phyloP scores from a whole-genome alignment of 2,888 invertebrate genomes.

The Proisotoma minuta region DNA sequence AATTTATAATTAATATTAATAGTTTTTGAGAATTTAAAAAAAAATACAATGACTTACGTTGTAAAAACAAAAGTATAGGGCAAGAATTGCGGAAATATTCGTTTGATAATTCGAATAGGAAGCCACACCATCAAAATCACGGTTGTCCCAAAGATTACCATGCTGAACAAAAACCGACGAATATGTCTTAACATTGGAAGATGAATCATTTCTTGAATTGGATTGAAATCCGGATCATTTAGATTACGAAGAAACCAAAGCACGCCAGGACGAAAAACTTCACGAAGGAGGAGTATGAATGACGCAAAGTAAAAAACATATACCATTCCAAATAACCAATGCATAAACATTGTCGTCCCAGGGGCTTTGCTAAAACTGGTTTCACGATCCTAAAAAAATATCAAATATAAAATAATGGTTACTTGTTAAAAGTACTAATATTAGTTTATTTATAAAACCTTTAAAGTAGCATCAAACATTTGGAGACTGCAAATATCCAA shows the following conservation, averaged over 20 bases:
- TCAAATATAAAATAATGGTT: neutral
- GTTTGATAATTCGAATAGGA: constrained; percentile 80
- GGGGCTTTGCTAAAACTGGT: constrained; percentile 84
- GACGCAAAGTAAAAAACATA: constrained; percentile 99
- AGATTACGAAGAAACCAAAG: constrained; percentile 96
- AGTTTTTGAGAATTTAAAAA: neutral
- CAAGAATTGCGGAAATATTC: constrained; percentile 76
- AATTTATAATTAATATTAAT: constrained; percentile 9
- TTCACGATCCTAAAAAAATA: constrained; percentile 62
- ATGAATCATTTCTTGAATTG: constrained; percentile 98
- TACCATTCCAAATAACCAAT: constrained; percentile 98
- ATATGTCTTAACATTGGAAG: constrained; percentile 86
- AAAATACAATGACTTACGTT: constrained; percentile 47
- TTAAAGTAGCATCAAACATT: constrained; percentile 82
- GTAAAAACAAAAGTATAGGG: constrained; percentile 83
- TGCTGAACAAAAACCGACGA: constrained; percentile 82
- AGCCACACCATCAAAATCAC: constrained; percentile 94
- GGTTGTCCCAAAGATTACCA: constrained; percentile 92
- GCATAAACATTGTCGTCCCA: constrained; percentile 94
- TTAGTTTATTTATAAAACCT: constrained; percentile 58
- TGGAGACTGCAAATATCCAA: constrained; percentile 93
- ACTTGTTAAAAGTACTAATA: neutral
- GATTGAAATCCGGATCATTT: constrained; percentile 98
- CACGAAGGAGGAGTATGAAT: constrained; percentile 63
- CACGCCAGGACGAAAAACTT: constrained; percentile 92